Percentiles rank a stretch among this genome's conserved stretches.
Evolutionary conservation across 2,888 invertebrate species (phyloP).

Genomic region (Cordilura impudica): DNA sequence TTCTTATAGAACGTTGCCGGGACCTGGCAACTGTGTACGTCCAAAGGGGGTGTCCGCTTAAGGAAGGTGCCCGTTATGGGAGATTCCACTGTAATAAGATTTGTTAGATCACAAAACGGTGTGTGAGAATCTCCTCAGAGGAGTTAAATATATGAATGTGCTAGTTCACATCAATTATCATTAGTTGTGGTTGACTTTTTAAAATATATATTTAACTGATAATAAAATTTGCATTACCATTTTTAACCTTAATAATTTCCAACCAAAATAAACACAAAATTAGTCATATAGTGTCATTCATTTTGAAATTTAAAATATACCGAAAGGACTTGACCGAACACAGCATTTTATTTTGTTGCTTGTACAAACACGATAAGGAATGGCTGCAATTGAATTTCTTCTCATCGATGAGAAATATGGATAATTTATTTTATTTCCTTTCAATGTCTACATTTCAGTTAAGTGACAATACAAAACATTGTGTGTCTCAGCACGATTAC

Average conservation of each 20-base stretch:
- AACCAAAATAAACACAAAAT: neutral
- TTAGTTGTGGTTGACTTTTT: neutral
- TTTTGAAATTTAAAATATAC: neutral
- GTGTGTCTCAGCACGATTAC: too few relatives aligned
- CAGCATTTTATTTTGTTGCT: neutral
- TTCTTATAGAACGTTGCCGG: too few relatives aligned
- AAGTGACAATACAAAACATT: too few relatives aligned
- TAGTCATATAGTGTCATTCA: conserved; percentile 7
- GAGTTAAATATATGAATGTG: too few relatives aligned
- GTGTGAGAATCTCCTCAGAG: too few relatives aligned
- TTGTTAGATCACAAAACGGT: too few relatives aligned
- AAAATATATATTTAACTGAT: neutral
- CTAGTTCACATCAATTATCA: neutral
- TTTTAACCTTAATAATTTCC: too few relatives aligned
- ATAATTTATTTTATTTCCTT: neutral
- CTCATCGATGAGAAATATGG: neutral
- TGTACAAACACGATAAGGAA: neutral
- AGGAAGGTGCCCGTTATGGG: too few relatives aligned
- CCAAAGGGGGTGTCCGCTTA: too few relatives aligned
- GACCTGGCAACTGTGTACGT: too few relatives aligned
- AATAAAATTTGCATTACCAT: neutral
- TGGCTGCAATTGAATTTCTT: neutral
- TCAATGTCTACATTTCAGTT: neutral
- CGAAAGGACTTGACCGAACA: neutral
- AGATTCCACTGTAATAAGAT: too few relatives aligned